A percentile compares a stretch with the other conserved stretches of the same genome.
phyloP scores from a whole-genome alignment of 2,888 invertebrate species.

The Unio delphinus region DNA sequence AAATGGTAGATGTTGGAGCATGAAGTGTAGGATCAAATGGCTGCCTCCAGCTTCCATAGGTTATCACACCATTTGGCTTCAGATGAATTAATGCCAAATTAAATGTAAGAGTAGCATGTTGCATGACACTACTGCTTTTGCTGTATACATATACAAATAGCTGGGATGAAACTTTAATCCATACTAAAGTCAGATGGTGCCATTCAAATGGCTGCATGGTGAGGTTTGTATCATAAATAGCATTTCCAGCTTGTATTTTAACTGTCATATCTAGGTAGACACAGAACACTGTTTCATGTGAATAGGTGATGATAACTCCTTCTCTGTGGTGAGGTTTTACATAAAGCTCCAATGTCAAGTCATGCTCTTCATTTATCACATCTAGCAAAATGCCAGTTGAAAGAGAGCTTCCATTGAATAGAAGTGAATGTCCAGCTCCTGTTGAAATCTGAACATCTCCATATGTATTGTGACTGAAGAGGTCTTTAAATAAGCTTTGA shows the following conservation, averaged over 20 bases:
- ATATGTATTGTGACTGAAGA: conserved; percentile 14
- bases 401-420: conserved; percentile 14
- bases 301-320: conserved; percentile 29
- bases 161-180: conserved; percentile 11
- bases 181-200: conserved; percentile 43
- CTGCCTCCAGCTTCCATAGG: conserved; percentile 16
- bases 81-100: neutral
- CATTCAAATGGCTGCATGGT: conserved; percentile 27
- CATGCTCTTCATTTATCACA: conserved; percentile 17
- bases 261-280: conserved; percentile 1
- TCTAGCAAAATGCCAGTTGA: conserved; percentile 14
- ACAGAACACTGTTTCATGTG: no score
- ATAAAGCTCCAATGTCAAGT: conserved; percentile 30
- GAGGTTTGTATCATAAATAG: conserved; percentile 26
- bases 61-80: conserved; percentile 12
- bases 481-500: conserved; percentile 21
- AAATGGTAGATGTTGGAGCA: neutral
- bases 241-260: conserved; percentile 11
- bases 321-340: conserved; percentile 18
- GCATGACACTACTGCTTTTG: neutral
- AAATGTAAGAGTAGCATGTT: neutral
- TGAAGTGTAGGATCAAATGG: neutral
- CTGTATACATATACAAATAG: conserved; percentile 9
- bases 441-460: conserved; percentile 14
- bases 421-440: conserved; percentile 24